Percentiles rank a stretch among this genome's conserved stretches.
Evolutionary conservation across 2,888 invertebrate species (phyloP).

Genomic region (Drosophila nigritarsus): DNA sequence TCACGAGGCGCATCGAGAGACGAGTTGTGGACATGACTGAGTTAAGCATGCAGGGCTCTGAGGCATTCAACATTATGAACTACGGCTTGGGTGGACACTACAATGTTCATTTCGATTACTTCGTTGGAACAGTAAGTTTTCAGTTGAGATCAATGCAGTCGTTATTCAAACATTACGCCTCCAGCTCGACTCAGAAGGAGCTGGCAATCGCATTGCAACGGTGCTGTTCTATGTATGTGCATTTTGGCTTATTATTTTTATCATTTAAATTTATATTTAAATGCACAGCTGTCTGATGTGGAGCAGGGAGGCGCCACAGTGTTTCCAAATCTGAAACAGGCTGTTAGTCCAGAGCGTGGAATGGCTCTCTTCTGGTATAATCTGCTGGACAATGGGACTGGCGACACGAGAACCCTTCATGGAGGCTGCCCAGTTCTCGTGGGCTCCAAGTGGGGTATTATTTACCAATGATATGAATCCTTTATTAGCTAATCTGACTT

Average conservation of each 20-base stretch:
- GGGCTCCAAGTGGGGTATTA: slow-evolving; percentile 80
- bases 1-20: slow-evolving; percentile 57
- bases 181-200: too few relatives aligned
- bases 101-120: too few relatives aligned
- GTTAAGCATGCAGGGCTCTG: too few relatives aligned
- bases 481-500: background rate
- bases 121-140: too few relatives aligned
- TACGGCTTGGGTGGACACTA: too few relatives aligned
- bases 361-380: slow-evolving; percentile 84
- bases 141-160: too few relatives aligned
- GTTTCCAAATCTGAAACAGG: slow-evolving; percentile 93
- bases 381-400: slow-evolving; percentile 60
- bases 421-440: slow-evolving; percentile 81
- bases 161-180: too few relatives aligned
- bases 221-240: slow-evolving; percentile 94
- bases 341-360: slow-evolving; percentile 93
- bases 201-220: slow-evolving; percentile 93
- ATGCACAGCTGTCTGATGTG: slow-evolving; percentile 94
- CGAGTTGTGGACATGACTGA: slow-evolving; percentile 60
- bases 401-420: slow-evolving; percentile 64
- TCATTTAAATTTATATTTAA: background rate
- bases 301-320: slow-evolving; percentile 98
- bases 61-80: too few relatives aligned
- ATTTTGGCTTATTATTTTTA: background rate
- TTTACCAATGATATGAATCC: background rate